Conservation (phyloP, 1,140 invertebrate genomes). For the Drosophila trapezifrons region DNA sequence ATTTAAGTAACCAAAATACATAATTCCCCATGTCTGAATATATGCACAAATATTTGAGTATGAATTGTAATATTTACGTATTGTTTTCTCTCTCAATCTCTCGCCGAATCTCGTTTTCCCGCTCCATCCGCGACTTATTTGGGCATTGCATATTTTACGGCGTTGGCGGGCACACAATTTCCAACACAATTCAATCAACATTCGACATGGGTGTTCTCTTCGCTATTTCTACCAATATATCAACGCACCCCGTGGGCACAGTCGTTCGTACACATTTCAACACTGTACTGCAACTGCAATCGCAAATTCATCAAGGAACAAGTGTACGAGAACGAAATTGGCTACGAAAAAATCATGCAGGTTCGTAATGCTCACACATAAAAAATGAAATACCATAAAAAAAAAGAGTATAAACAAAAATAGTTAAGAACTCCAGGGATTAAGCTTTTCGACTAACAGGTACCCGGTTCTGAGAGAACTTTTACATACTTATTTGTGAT, state of each 20-base stretch:
- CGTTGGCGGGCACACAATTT: conserved; percentile 72
- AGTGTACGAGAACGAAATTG: conserved; percentile 85
- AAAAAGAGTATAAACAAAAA: background rate
- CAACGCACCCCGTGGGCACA: conserved; percentile 53
- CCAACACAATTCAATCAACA: conserved; percentile 81
- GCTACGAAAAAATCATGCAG: conserved; percentile 84
- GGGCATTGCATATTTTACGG: conserved; percentile 68
- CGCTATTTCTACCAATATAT: conserved; percentile 11
- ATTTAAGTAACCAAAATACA: conserved; percentile 75
- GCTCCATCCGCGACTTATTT: conserved; percentile 19
- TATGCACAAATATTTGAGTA: conserved; percentile 65
- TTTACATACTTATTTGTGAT: too few species aligned
- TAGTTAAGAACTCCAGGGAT: background rate
- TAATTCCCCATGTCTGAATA: conserved; percentile 62
- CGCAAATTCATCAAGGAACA: conserved; percentile 85
- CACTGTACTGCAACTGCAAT: conserved; percentile 88
- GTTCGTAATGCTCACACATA: conserved; percentile 49
- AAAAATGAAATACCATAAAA: conserved; percentile 27
- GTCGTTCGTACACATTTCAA: conserved; percentile 88
- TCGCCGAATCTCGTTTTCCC: conserved; percentile 7
- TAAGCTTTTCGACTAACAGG: background rate
- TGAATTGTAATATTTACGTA: conserved; percentile 74
- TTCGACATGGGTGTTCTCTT: conserved; percentile 57
- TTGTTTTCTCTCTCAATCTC: conserved; percentile 1
- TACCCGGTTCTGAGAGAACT: too few species aligned